Conservation (phyloP, 2,113 vertebrate species). For the Motacilla tschutschensis region DNA sequence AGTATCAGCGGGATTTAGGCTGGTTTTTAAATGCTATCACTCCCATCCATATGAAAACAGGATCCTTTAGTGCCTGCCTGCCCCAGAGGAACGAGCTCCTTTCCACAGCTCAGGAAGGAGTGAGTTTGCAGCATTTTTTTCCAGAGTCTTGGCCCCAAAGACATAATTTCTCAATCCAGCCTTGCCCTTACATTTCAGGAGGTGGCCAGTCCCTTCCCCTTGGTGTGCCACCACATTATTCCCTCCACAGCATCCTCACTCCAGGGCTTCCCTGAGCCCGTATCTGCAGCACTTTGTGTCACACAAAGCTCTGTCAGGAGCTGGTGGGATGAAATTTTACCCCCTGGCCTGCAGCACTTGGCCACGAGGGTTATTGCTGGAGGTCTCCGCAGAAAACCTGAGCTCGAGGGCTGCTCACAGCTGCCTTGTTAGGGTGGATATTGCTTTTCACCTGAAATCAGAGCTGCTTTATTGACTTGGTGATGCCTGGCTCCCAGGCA, state of each 20-base stretch:
- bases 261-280: neutral
- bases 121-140: neutral
- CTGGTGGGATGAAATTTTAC: neutral
- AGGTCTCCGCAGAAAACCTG: neutral
- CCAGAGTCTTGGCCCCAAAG: neutral
- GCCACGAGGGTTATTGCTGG: neutral
- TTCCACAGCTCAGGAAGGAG: neutral
- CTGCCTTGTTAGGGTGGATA: neutral
- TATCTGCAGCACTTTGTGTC: neutral
- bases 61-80: neutral
- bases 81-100: neutral
- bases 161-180: neutral
- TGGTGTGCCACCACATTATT: neutral
- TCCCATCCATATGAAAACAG: neutral
- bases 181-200: neutral
- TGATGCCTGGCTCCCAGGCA: constrained; percentile 6
- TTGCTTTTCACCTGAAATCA: constrained; percentile 3
- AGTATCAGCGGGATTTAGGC: neutral
- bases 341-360: neutral
- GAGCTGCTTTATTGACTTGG: neutral
- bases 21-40: neutral
- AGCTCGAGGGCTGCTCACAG: neutral
- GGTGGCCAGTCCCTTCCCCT: neutral
- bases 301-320: neutral
- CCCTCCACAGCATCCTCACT: neutral